phyloP scores from a whole-genome alignment of 1,140 invertebrate genomes.

The Magallana angulata region DNA sequence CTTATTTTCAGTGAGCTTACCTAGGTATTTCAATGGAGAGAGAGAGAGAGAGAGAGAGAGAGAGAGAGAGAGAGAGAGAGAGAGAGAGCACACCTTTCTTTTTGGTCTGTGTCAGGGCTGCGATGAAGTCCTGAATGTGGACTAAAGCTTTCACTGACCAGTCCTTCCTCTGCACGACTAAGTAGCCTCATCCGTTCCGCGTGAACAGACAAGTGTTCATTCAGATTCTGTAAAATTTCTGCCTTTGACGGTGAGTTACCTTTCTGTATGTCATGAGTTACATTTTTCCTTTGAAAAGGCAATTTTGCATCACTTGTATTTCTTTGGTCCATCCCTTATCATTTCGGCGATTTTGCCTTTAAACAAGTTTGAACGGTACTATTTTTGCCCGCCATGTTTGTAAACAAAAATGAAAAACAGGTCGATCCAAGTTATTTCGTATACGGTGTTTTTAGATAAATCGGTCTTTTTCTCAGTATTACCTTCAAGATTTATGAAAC shows the following conservation, averaged over 20 bases:
- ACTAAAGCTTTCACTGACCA: conserved; percentile 46
- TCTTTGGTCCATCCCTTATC: conserved; percentile 8
- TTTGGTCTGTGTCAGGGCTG: not conserved
- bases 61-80: too few relatives aligned
- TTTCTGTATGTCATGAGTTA: not conserved
- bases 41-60: not conserved
- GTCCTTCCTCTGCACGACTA: conserved; percentile 51
- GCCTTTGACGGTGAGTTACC: conserved; percentile 32
- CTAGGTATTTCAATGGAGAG: too few relatives aligned
- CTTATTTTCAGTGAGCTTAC: too few relatives aligned
- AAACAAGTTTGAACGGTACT: conserved; percentile 18
- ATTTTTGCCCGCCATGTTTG: not conserved
- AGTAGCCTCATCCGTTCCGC: conserved; percentile 55
- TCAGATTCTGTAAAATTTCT: conserved; percentile 49
- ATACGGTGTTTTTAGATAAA: not conserved
- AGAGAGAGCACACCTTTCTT: not conserved
- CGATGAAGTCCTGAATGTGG: conserved; percentile 26
- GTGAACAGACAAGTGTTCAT: conserved; percentile 47
- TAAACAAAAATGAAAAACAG: conserved; percentile 9
- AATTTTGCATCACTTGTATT: not conserved
- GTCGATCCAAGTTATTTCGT: not conserved
- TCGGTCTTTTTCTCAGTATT: not conserved
- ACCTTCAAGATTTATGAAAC: too few relatives aligned
- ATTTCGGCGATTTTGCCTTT: not conserved
- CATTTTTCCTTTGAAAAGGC: not conserved